These are phyloP conservation scores for Falco punctatus DNA, from an alignment of 2,113 vertebrate genomes.

Conservation along the genomic window DNA sequence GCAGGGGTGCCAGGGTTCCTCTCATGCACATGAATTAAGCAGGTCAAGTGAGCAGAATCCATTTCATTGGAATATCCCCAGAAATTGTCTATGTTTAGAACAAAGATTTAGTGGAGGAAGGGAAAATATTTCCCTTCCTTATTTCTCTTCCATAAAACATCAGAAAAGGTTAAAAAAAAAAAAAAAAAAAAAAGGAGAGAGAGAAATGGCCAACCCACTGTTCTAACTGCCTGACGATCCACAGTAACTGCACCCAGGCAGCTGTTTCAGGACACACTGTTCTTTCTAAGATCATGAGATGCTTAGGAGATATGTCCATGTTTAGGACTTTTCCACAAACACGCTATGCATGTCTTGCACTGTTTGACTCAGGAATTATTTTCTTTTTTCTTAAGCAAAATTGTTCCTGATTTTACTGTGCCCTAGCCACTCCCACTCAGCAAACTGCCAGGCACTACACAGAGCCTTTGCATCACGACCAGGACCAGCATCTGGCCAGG, in stretches of 20 bases:
- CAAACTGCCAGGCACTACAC: no score
- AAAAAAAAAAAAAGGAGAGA: no score
- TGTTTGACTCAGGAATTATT: not conserved
- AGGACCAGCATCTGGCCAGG: not conserved
- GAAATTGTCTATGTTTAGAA: not conserved
- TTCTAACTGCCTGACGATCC: not conserved
- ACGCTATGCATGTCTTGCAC: not conserved
- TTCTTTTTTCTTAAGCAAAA: not conserved
- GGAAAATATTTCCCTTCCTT: not conserved
- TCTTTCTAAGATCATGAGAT: not conserved
- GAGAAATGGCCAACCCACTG: not conserved
- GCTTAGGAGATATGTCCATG: not conserved
- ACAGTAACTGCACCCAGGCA: not conserved
- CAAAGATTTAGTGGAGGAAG: not conserved
- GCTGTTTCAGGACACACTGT: not conserved
- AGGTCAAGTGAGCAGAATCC: not conserved
- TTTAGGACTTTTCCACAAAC: slow-evolving; percentile 22
- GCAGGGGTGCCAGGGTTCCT: not conserved
- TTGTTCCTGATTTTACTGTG: not conserved
- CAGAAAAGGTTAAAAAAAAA: not conserved
- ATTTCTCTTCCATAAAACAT: not conserved
- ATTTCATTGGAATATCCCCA: not conserved
- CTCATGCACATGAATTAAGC: not conserved
- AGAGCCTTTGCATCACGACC: not conserved
- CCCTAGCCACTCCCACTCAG: not conserved